Evolutionary conservation across 2,888 invertebrate genomes (phyloP).

Genomic region (Glaucopsyche alexis): DNA sequence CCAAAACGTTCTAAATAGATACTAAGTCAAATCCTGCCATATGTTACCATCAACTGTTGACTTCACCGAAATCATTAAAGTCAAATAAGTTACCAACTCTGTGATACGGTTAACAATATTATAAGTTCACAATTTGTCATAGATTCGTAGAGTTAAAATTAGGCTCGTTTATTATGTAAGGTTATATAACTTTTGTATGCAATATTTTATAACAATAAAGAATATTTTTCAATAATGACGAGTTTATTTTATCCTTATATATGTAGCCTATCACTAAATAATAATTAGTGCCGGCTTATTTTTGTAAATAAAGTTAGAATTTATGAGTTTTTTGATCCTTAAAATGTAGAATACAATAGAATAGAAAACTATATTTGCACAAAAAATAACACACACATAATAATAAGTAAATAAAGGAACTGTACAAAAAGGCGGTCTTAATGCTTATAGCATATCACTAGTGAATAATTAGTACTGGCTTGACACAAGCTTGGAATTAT

Average conservation of each 20-base stretch:
- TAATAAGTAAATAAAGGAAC: too few relatives aligned
- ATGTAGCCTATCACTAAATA: too few relatives aligned
- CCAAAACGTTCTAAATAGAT: neutral
- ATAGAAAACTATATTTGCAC: too few relatives aligned
- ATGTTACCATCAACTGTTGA: neutral
- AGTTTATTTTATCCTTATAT: neutral
- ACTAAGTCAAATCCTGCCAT: conserved; percentile 10
- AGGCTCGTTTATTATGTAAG: neutral
- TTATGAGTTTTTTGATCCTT: neutral
- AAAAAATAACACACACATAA: too few relatives aligned
- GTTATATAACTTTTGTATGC: conserved; percentile 29
- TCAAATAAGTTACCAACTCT: conserved; percentile 57
- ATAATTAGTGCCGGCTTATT: neutral
- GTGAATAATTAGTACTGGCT: too few relatives aligned
- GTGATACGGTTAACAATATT: conserved; percentile 50
- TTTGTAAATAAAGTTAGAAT: neutral
- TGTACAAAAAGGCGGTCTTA: too few relatives aligned
- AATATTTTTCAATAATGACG: neutral
- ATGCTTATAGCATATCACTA: too few relatives aligned
- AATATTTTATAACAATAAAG: conserved; percentile 27
- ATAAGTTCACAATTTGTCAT: conserved; percentile 22
- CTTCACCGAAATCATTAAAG: conserved; percentile 8
- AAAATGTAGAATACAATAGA: too few relatives aligned
- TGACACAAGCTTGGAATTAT: too few relatives aligned
- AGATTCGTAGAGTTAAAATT: conserved; percentile 19